Evolutionary conservation across 2,113 vertebrate species (phyloP), one percentile per base, ranked within the genome.

Genomic region (Oncorhynchus mykiss): DNA sequence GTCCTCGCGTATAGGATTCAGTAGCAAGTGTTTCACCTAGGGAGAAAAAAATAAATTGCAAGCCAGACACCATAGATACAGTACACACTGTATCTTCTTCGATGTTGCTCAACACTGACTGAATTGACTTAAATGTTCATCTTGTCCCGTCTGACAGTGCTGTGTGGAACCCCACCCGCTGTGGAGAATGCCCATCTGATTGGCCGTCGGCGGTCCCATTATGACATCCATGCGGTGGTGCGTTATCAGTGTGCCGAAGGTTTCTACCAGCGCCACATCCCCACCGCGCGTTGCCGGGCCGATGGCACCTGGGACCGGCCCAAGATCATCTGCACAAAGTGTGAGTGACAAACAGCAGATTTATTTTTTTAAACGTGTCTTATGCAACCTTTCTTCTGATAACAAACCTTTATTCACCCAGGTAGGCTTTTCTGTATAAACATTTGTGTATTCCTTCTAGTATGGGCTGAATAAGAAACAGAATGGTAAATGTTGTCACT

Each of bases 231-330:
- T 20, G 90, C 96, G 0, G 94, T 94, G 2, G 93, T 96, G 4
- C 95, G 96, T 25, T 99, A 97, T 93, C 96, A 96, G 89, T 98
- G 97, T 7, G 75, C 91, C 0, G 93, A 95, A 13, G 96, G 97
- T 5, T 97, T 97, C 86, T 87, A 92, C 80, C 97, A 97, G 85
- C 93, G 95, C 64, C 97, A 96, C 66, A 85, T 96, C 48, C 96
- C 97, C 75, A 94, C 95, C 13, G 88, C 95, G 70, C 95, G 88
- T 73, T 98, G 97, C 90, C 93, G 95, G 75, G 92, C 92, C 78
- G 94, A 91, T 1, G 97, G 97, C 54, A 94, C 91, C 86, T 99
- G 97, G 97, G 97, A 99, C 76, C 88, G 92, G 49, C 96, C 96
- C 77, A 93, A 94, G 76, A 95, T 99, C 78, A 91, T 98, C 89